Evolutionary conservation across 2,113 vertebrate species (phyloP).

Genomic region (Saiga tatarica): DNA sequence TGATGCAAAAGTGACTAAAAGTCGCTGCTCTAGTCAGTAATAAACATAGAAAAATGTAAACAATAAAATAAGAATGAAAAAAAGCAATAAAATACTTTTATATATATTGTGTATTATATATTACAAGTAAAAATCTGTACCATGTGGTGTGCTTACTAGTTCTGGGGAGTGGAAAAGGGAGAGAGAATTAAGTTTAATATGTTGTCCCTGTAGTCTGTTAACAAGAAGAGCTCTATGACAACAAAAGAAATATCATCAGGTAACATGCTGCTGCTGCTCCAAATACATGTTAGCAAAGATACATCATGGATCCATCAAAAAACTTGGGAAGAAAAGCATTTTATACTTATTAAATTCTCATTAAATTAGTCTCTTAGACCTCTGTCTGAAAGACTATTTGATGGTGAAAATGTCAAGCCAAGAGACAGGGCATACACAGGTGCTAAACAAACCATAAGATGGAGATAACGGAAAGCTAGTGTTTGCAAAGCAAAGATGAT

Average conservation of each 20-base stretch:
- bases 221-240: background rate
- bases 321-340: background rate
- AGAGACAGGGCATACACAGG: background rate
- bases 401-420: background rate
- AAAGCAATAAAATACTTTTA: background rate
- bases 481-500: background rate
- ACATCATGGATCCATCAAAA: background rate
- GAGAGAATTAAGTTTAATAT: background rate
- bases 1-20: background rate
- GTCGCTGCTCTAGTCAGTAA: background rate
- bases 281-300: background rate
- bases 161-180: background rate
- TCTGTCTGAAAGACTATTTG: background rate
- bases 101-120: background rate
- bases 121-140: slow-evolving; percentile 4
- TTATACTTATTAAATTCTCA: background rate
- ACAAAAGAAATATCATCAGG: background rate
- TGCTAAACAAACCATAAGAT: background rate
- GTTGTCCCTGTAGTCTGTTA: background rate
- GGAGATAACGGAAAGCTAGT: background rate
- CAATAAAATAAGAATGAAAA: background rate
- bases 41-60: background rate
- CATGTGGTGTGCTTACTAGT: background rate
- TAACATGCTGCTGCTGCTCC: background rate
- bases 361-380: background rate